phyloP scores from a whole-genome alignment of 2,113 vertebrate genomes.

The Neotoma lepida region DNA sequence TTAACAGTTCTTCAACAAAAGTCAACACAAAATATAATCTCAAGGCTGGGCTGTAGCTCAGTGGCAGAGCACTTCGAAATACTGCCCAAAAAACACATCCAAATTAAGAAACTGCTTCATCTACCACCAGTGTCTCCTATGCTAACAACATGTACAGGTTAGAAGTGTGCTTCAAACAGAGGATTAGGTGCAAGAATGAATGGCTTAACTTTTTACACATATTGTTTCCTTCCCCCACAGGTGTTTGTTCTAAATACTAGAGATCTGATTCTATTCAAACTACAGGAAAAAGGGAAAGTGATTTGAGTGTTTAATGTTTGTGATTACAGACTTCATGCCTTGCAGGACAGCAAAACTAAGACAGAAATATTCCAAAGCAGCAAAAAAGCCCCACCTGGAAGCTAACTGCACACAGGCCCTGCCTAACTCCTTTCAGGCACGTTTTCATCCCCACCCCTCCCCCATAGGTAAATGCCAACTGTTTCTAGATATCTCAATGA shows the following conservation, averaged over 20 bases:
- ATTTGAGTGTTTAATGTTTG: neutral
- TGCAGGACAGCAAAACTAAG: neutral
- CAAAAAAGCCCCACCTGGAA: neutral
- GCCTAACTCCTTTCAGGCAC: neutral
- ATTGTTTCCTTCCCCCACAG: neutral
- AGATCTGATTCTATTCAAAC: conserved; percentile 28
- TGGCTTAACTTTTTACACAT: neutral
- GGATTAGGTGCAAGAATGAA: neutral
- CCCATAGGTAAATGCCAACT: conserved; percentile 54
- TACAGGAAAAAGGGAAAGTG: neutral
- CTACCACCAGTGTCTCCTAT: neutral
- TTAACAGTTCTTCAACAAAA: conserved; percentile 16
- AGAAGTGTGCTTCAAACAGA: neutral
- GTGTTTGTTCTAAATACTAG: neutral
- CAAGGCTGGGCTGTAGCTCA: neutral
- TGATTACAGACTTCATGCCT: conserved; percentile 27
- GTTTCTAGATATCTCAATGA: conserved; percentile 79
- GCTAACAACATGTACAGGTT: neutral
- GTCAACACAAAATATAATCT: conserved; percentile 25
- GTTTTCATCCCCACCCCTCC: conserved; percentile 55
- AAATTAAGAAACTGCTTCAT: neutral
- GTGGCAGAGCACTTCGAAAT: neutral
- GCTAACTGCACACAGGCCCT: conserved; percentile 7
- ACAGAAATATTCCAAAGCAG: neutral
- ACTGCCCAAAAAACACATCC: no score